phyloP scores from a whole-genome alignment of 2,113 vertebrate species.

The Bufo gargarizans region DNA sequence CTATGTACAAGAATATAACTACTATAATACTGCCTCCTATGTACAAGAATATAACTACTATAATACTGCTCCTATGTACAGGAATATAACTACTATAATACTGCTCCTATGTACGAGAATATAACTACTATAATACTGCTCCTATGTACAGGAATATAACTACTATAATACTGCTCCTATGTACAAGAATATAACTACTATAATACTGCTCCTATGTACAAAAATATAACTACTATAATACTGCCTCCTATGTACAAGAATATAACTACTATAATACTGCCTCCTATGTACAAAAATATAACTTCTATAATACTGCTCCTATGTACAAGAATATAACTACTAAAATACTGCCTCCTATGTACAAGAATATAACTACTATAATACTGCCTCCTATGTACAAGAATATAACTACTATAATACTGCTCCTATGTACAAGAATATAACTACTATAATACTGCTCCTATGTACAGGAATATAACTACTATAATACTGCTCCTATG shows the following conservation, averaged over 20 bases:
- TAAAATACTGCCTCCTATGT: background rate
- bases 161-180: constrained; percentile 7
- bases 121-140: constrained; percentile 5
- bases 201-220: constrained; percentile 4
- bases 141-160: constrained; percentile 1
- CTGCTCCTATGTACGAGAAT: background rate
- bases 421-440: no score
- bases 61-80: no score
- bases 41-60: background rate
- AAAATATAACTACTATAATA: constrained; percentile 2
- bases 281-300: constrained; percentile 3
- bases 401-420: no score
- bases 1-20: no score
- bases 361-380: constrained; percentile 1
- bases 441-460: no score
- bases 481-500: no score
- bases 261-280: constrained; percentile 14
- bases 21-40: background rate
- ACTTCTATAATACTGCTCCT: background rate
- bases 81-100: constrained; percentile 8
- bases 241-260: background rate
- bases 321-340: background rate
- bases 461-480: no score
- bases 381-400: no score
- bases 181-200: constrained; percentile 4